These are phyloP conservation scores for Chrysaora quinquecirrha DNA, from an alignment of 30 jellyfish, hydroid and myxozoan species.

Conservation along the genomic window DNA sequence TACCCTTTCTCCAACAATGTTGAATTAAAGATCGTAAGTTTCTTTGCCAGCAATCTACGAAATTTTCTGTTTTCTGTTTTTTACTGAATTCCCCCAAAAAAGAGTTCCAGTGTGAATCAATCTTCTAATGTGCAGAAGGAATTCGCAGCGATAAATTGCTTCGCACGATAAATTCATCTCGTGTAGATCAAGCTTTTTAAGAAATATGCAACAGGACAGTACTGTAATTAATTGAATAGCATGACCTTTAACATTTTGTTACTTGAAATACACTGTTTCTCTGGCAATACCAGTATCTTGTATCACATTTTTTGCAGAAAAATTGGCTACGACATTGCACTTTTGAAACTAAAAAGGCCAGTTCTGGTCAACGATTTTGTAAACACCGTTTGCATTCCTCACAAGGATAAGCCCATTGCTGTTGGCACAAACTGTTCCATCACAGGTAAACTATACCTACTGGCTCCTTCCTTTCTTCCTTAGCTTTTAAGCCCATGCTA, in stretches of 20 bases:
- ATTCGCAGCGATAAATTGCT: not conserved
- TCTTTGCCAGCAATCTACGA: too few relatives aligned
- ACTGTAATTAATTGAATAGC: not conserved
- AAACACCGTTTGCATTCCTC: conserved; percentile 39
- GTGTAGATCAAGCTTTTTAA: not conserved
- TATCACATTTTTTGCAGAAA: not conserved
- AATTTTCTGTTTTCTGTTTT: too few relatives aligned
- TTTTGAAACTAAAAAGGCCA: conserved; percentile 33
- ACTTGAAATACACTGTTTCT: too few relatives aligned
- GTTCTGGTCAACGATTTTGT: conserved; percentile 25
- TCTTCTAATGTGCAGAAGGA: too few relatives aligned
- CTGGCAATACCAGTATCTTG: not conserved
- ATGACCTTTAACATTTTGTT: not conserved
- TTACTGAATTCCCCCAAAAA: too few relatives aligned
- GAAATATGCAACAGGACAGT: not conserved
- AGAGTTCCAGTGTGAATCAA: too few relatives aligned
- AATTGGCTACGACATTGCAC: conserved; percentile 39
- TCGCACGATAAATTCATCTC: not conserved
- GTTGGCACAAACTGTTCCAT: conserved; percentile 42
- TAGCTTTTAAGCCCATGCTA: too few relatives aligned
- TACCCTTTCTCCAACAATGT: too few relatives aligned
- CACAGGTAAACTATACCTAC: conserved; percentile 23
- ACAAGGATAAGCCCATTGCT: conserved; percentile 2
- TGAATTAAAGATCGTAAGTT: too few relatives aligned
- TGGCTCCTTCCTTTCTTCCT: not conserved